Percentiles rank a stretch among this genome's conserved stretches.
Conservation (phyloP, 2,113 vertebrate genomes). For the Sakesphorus luctuosus region DNA sequence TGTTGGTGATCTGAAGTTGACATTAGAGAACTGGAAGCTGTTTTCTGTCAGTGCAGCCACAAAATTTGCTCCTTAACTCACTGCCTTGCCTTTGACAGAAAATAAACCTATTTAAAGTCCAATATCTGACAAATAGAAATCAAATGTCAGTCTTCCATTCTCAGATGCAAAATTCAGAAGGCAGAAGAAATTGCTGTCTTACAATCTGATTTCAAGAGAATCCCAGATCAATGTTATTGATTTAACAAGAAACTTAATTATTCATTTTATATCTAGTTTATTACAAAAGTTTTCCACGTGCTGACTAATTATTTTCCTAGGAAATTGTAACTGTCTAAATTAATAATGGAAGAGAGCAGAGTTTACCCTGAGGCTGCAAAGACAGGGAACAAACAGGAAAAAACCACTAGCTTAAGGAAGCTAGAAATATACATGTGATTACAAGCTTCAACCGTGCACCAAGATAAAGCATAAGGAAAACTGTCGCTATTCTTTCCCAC, state of each 20-base stretch:
- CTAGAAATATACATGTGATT: conserved; percentile 36
- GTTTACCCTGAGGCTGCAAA: conserved; percentile 73
- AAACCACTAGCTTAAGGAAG: neutral
- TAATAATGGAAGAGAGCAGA: conserved; percentile 65
- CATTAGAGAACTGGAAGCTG: neutral
- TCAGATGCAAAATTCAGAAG: conserved; percentile 34
- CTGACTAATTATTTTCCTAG: conserved; percentile 74
- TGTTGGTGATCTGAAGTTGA: neutral
- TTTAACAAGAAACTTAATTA: conserved; percentile 73
- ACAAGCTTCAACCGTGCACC: conserved; percentile 33
- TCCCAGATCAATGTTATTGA: conserved; percentile 74
- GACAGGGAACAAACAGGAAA: conserved; percentile 39
- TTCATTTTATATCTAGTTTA: conserved; percentile 78
- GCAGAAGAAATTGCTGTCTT: conserved; percentile 64
- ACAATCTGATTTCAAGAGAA: conserved; percentile 68
- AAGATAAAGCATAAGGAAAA: conserved; percentile 30
- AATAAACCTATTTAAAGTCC: conserved; percentile 49
- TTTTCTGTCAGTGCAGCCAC: neutral
- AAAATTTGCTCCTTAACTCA: neutral
- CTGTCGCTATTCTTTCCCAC: conserved; percentile 51
- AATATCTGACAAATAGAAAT: conserved; percentile 51
- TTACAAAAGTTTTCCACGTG: conserved; percentile 67
- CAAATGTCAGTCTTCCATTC: conserved; percentile 59
- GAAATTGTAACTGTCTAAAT: conserved; percentile 71
- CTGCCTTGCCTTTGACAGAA: neutral